phyloP scores from a whole-genome alignment of 2,888 invertebrate genomes.

The Spilosoma lubricipeda region DNA sequence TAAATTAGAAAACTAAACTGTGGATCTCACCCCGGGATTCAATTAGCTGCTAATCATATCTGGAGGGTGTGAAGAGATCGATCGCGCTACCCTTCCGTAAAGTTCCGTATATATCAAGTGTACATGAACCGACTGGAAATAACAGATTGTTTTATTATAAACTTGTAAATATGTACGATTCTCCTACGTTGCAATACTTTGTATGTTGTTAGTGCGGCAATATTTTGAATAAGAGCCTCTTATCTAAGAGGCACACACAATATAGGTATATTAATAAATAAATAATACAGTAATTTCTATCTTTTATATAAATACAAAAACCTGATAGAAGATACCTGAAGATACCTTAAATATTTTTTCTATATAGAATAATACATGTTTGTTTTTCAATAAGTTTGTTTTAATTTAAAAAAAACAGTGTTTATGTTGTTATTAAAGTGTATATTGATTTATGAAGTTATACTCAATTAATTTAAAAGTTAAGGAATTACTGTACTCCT shows the following conservation, averaged over 20 bases:
- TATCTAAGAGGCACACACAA: too few species aligned
- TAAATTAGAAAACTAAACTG: slow-evolving; percentile 86
- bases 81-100: slow-evolving; percentile 72
- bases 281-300: too few species aligned
- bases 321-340: too few species aligned
- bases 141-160: slow-evolving; percentile 23
- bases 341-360: too few species aligned
- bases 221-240: too few species aligned
- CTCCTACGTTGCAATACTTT: not conserved
- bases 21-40: slow-evolving; percentile 84
- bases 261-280: too few species aligned
- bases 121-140: slow-evolving; percentile 45
- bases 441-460: not conserved
- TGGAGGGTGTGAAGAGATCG: slow-evolving; percentile 84
- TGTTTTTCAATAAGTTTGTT: not conserved
- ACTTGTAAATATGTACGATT: not conserved
- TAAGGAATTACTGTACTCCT: not conserved
- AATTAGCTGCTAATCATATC: slow-evolving; percentile 86
- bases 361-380: too few species aligned
- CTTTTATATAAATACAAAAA: too few species aligned
- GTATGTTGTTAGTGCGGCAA: not conserved
- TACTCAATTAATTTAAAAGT: not conserved
- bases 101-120: slow-evolving; percentile 65
- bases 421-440: not conserved
- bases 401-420: not conserved